Evolutionary conservation across 2,888 invertebrate species (phyloP).

Genomic region (Euphydryas editha): DNA sequence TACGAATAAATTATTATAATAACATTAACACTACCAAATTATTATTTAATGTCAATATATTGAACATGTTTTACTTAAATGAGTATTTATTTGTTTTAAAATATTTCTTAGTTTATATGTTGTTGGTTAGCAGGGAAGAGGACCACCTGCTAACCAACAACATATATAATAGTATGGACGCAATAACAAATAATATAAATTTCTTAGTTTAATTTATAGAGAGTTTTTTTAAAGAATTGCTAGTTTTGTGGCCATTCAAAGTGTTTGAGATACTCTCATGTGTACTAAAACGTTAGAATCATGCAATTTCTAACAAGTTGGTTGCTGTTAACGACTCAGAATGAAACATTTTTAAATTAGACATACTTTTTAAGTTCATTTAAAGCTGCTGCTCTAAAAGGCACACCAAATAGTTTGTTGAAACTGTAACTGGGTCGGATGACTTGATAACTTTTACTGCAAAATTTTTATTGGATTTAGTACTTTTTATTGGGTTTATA

Average conservation of each 20-base stretch:
- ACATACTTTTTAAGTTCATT: not conserved
- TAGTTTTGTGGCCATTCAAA: slow-evolving; percentile 10
- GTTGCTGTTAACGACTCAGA: slow-evolving; percentile 20
- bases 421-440: slow-evolving; percentile 9
- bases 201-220: no score
- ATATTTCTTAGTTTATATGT: no score
- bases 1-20: no score
- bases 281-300: slow-evolving; percentile 20
- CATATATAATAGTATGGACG: no score
- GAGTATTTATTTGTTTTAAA: no score
- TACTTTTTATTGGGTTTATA: slow-evolving; percentile 8
- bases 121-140: no score
- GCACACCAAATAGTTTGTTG: not conserved
- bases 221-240: not conserved
- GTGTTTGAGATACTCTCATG: slow-evolving; percentile 23
- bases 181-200: no score
- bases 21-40: no score
- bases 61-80: no score
- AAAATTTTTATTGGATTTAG: not conserved
- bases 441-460: slow-evolving; percentile 8
- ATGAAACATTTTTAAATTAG: slow-evolving; percentile 2
- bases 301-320: slow-evolving; percentile 13
- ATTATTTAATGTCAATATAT: no score
- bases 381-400: slow-evolving; percentile 2
- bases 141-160: no score